phyloP scores from a whole-genome alignment of 1,140 invertebrate species.

The Asobara japonica region DNA sequence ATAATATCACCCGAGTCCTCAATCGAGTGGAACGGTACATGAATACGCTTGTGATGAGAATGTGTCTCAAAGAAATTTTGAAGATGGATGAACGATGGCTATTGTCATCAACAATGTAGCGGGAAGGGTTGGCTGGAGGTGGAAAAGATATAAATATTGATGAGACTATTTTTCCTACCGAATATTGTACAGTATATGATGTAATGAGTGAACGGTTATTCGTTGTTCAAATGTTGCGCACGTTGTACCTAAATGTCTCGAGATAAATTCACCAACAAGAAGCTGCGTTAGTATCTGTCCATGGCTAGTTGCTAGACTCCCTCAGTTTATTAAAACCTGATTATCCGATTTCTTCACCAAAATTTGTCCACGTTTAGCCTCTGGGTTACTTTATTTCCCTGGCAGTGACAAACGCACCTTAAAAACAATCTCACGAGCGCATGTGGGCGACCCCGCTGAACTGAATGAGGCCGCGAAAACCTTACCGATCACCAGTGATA shows the following conservation, averaged over 20 bases:
- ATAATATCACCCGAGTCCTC: no score
- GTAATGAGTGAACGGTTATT: no score
- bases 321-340: no score
- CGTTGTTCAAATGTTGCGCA: no score
- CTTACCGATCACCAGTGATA: background rate
- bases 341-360: background rate
- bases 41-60: background rate
- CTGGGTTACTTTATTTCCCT: background rate
- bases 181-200: no score
- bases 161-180: no score
- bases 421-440: background rate
- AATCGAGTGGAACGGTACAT: background rate
- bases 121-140: no score
- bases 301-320: no score
- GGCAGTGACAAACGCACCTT: background rate
- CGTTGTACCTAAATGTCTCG: no score
- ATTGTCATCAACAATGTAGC: background rate
- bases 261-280: no score
- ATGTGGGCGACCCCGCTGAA: background rate
- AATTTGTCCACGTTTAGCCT: background rate
- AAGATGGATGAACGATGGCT: background rate
- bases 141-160: no score
- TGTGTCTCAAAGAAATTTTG: background rate
- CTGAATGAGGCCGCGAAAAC: background rate
- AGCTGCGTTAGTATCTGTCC: no score